Base-by-base conservation (phyloP, 2,113 vertebrate genomes). In the Oncorhynchus gorbuscha region DNA sequence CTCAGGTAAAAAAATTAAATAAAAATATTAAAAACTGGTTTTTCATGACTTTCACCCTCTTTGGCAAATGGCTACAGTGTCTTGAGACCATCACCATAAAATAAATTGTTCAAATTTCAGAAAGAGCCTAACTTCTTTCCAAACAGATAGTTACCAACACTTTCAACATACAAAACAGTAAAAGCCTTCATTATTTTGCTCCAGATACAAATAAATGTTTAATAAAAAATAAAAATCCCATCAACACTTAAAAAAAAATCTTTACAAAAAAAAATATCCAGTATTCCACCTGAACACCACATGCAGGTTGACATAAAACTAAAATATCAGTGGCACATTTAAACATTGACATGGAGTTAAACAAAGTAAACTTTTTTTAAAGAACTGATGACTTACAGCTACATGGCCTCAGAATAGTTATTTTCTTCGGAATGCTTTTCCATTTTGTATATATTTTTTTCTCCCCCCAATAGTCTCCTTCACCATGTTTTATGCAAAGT, bases 341-440 rank as follows among this genome's bases (percentile, higher is more conserved):
- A 91, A 92, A 93, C 91, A 91, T 84, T 81, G 80, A 86, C 82
- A 83, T 93, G 89, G 90, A 92, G 92, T 93, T 85, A 84, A 76
- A 85, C 79, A 74, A 90, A 88, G 88, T 87, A 86, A 90, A 85
- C 88, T 82, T 88, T 77, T 61, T 35, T 0, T 39, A 62, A 55
- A 79, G 4, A 48, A 74, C 26, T 35, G 48, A 81, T 83, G 66
- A 55, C 65, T 71, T 76, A 93, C 90, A 88, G 89, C 90, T 90
- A 92, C 84, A 88, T 8, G 51, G 88, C 62, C 28, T 79, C 85
- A 88, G 91, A 92, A 91, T 87, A 92, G 89, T 84, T 89, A 83
- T 85, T 84, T 85, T 81, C 79, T 75, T 22, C 89, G 90, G 92
- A 93, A 93, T 93, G 90, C 87, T 89, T 92, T 90, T 80, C 82